Evolutionary conservation across 2,888 invertebrate species (phyloP).

Genomic region (Stegana nigrithorax): DNA sequence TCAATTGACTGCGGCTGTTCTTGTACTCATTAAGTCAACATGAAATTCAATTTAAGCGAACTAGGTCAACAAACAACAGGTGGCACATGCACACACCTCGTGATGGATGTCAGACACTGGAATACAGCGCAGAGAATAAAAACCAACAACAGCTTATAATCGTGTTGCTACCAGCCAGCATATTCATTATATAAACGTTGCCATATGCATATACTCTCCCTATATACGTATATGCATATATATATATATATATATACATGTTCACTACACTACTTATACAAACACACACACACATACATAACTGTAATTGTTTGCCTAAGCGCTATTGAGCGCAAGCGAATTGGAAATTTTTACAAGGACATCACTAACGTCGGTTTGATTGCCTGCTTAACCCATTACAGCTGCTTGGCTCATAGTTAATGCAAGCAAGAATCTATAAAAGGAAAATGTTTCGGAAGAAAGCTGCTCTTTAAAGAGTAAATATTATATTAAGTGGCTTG

Average conservation of each 20-base stretch:
- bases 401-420: too few species aligned
- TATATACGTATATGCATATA: background rate
- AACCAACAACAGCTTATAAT: too few species aligned
- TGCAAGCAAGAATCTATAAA: too few species aligned
- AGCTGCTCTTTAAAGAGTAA: background rate
- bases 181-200: too few species aligned
- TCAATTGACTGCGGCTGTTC: background rate
- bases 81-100: background rate
- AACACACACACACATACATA: constrained; percentile 18
- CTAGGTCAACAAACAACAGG: constrained; percentile 21
- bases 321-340: background rate
- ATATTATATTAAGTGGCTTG: too few species aligned
- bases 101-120: background rate
- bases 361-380: background rate
- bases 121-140: background rate
- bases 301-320: constrained; percentile 12
- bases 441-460: too few species aligned
- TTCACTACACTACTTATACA: constrained; percentile 12
- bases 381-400: too few species aligned
- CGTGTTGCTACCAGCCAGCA: too few species aligned
- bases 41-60: constrained; percentile 13
- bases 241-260: constrained; percentile 28
- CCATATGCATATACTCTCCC: too few species aligned
- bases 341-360: background rate
- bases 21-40: constrained; percentile 3